Evolutionary conservation across 1,140 invertebrate species (phyloP).

Genomic region (Penaeus chinensis): DNA sequence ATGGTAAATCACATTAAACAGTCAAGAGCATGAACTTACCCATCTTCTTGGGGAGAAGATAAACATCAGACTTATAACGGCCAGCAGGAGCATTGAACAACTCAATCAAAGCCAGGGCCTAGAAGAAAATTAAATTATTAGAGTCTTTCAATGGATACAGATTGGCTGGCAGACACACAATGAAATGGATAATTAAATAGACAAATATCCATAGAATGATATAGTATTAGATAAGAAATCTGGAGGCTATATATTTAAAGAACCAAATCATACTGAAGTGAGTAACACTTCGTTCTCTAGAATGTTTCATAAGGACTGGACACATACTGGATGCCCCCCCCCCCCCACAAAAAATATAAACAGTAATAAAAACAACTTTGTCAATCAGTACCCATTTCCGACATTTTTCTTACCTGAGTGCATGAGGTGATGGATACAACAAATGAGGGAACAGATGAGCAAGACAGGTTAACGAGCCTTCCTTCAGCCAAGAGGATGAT

Average conservation of each 20-base stretch:
- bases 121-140: conserved; percentile 57
- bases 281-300: no score
- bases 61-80: conserved; percentile 96
- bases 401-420: conserved; percentile 76
- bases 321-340: no score
- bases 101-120: conserved; percentile 93
- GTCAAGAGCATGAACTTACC: conserved; percentile 72
- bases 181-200: background rate
- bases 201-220: no score
- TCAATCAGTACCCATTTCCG: background rate
- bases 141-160: background rate
- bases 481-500: conserved; percentile 95
- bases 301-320: no score
- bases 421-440: conserved; percentile 95
- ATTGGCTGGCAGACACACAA: conserved; percentile 3
- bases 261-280: no score
- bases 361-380: background rate
- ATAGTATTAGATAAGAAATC: no score
- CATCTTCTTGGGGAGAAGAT: conserved; percentile 98
- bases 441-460: conserved; percentile 97
- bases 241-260: no score
- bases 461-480: conserved; percentile 93
- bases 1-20: no score
- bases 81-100: conserved; percentile 94
- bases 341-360: background rate